These are phyloP conservation scores for Eulemur albifrons DNA, from an alignment of 2,797 vertebrate species.

Conservation along the genomic window DNA sequence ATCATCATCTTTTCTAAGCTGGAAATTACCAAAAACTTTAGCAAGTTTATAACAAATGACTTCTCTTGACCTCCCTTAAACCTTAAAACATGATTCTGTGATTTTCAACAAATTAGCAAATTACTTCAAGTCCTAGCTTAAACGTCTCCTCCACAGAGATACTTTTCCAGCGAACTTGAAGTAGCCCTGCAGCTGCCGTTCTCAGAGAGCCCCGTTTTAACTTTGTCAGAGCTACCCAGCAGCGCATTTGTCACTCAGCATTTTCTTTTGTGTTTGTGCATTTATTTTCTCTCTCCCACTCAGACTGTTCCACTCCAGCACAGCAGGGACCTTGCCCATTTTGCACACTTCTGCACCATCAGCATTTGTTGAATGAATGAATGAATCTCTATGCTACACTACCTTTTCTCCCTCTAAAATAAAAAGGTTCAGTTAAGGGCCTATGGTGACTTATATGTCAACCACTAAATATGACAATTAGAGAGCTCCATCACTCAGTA, in stretches of 20 bases:
- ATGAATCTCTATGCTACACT: background rate
- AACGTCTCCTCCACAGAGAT: background rate
- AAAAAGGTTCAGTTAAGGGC: constrained; percentile 1
- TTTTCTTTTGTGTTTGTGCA: background rate
- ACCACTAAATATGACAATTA: background rate
- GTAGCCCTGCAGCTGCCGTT: background rate
- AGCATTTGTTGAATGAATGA: background rate
- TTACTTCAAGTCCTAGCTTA: background rate
- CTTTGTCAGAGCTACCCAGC: background rate
- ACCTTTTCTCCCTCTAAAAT: background rate
- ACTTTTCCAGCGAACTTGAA: background rate
- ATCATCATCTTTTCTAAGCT: background rate
- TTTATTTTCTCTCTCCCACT: background rate
- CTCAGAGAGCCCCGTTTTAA: background rate
- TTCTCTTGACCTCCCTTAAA: background rate
- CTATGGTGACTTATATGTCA: background rate
- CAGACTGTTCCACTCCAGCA: background rate
- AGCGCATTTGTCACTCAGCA: no score
- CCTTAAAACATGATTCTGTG: constrained; percentile 17
- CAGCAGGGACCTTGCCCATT: background rate
- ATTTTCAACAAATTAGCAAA: background rate
- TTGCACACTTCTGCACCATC: background rate
- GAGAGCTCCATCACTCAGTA: background rate
- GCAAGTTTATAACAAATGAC: constrained; percentile 12
- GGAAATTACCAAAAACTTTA: constrained; percentile 36